These are phyloP conservation scores for Ceratina japonica DNA, from an alignment of 1,140 invertebrate species.

Conservation along the genomic window DNA sequence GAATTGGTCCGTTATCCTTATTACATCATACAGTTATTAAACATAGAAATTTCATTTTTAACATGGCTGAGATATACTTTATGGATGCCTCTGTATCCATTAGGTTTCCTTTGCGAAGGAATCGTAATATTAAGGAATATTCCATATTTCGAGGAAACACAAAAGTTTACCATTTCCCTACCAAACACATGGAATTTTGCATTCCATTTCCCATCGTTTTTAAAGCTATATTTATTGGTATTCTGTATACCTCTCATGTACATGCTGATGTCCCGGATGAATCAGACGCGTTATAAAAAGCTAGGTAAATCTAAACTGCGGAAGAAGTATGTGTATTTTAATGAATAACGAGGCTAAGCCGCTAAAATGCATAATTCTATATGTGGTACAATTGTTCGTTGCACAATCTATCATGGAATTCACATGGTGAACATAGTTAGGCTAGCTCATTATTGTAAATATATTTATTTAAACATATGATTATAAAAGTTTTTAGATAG, in stretches of 20 bases:
- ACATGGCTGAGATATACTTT: slow-evolving; percentile 96
- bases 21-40: slow-evolving; percentile 90
- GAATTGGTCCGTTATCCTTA: slow-evolving; percentile 95
- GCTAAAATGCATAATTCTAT: slow-evolving; percentile 5
- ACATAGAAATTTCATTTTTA: slow-evolving; percentile 86
- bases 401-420: not conserved
- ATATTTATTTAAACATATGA: slow-evolving; percentile 5
- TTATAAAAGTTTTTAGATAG: not conserved
- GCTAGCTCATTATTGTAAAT: not conserved
- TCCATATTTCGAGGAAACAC: slow-evolving; percentile 93
- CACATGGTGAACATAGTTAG: not conserved
- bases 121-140: slow-evolving; percentile 89
- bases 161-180: slow-evolving; percentile 86
- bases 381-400: not conserved
- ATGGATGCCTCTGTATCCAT: slow-evolving; percentile 95
- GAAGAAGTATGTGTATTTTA: slow-evolving; percentile 42
- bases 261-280: slow-evolving; percentile 90
- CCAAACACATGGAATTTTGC: slow-evolving; percentile 93
- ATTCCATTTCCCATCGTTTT: slow-evolving; percentile 90
- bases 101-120: slow-evolving; percentile 93
- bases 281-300: slow-evolving; percentile 83
- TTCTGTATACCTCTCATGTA: slow-evolving; percentile 88
- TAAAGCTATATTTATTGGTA: slow-evolving; percentile 89
- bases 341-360: not conserved
- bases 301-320: slow-evolving; percentile 67